Evolutionary conservation across 2,888 invertebrate genomes (phyloP).

Genomic region (Campoplex nolae): DNA sequence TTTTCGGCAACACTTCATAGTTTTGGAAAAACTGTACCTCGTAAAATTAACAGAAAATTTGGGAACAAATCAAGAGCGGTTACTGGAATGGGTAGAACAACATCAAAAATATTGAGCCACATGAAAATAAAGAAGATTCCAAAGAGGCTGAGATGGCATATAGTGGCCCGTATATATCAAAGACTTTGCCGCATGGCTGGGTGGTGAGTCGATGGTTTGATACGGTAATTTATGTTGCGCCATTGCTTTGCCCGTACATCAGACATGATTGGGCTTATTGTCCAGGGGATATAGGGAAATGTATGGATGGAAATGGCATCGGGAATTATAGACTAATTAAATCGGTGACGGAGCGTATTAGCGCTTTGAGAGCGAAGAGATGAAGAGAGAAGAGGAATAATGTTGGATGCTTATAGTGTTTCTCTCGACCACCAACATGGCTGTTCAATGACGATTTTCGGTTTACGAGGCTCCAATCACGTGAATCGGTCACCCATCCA

Average conservation of each 20-base stretch:
- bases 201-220: conserved; percentile 44
- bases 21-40: too few species aligned
- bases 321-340: conserved; percentile 80
- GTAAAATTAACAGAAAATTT: too few species aligned
- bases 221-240: conserved; percentile 43
- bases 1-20: too few species aligned
- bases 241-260: conserved; percentile 8
- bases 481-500: conserved; percentile 42
- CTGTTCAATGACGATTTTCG: conserved; percentile 57
- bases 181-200: conserved; percentile 14
- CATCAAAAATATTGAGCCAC: too few species aligned
- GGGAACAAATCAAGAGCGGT: too few species aligned
- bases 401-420: conserved; percentile 6
- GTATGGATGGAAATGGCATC: conserved; percentile 33
- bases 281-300: conserved; percentile 1
- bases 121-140: too few species aligned
- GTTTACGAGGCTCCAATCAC: conserved; percentile 67
- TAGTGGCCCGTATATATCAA: background rate
- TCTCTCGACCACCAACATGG: conserved; percentile 17
- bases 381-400: background rate
- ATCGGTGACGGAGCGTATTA: conserved; percentile 79
- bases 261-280: conserved; percentile 31
- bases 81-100: too few species aligned
- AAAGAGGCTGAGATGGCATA: too few species aligned
- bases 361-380: conserved; percentile 72